These are phyloP conservation scores for Grapholita molesta DNA, from an alignment of 1,140 invertebrate genomes.

Conservation along the genomic window DNA sequence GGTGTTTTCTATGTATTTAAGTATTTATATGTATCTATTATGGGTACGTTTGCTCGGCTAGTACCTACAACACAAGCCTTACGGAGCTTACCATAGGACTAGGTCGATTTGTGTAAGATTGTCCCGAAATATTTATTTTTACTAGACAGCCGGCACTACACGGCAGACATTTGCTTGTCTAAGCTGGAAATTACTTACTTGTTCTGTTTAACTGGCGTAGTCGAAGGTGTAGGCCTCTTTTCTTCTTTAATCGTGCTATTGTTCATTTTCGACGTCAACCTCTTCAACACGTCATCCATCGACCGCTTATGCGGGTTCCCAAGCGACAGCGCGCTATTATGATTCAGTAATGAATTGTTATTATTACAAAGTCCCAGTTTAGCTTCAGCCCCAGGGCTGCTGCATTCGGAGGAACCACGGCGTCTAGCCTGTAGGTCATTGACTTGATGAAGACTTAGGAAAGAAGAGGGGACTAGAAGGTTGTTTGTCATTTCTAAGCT, in stretches of 20 bases:
- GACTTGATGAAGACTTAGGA: constrained; percentile 77
- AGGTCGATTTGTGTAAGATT: neutral
- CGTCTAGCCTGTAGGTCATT: constrained; percentile 68
- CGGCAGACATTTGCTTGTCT: too few relatives aligned
- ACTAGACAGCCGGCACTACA: too few relatives aligned
- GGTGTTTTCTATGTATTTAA: too few relatives aligned
- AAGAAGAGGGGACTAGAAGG: constrained; percentile 73
- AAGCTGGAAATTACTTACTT: constrained; percentile 60
- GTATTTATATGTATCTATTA: too few relatives aligned
- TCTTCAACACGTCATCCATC: constrained; percentile 93
- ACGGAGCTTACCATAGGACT: too few relatives aligned
- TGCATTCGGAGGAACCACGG: constrained; percentile 84
- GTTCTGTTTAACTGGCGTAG: constrained; percentile 80
- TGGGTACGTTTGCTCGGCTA: too few relatives aligned
- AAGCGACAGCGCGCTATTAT: constrained; percentile 70
- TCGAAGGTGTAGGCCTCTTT: constrained; percentile 82
- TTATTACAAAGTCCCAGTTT: constrained; percentile 77
- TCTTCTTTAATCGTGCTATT: constrained; percentile 83
- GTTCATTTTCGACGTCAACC: constrained; percentile 89
- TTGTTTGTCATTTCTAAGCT: constrained; percentile 77
- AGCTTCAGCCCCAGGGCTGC: constrained; percentile 81
- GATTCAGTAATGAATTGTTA: constrained; percentile 74
- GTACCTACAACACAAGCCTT: too few relatives aligned
- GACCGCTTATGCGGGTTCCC: constrained; percentile 80
- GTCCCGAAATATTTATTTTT: constrained; percentile 15